Conservation (phyloP, 2,888 invertebrate genomes). For the Busseola fusca region DNA sequence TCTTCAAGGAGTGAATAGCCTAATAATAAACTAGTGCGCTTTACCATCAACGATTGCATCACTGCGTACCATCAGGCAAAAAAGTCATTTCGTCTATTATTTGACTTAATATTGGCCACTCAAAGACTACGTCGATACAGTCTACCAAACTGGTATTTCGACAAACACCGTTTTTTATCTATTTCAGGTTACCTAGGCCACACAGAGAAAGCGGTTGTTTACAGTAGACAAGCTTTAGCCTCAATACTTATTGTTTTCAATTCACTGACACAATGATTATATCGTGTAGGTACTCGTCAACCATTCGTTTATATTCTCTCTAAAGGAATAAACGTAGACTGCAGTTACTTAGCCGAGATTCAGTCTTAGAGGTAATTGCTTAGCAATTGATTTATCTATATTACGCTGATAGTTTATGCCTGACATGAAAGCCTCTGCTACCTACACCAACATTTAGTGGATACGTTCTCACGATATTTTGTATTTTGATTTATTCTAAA, state of each 20-base stretch:
- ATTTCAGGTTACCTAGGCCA: not conserved
- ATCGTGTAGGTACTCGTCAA: not conserved
- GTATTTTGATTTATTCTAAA: slow-evolving; percentile 37
- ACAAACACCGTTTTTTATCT: not conserved
- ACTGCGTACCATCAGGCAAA: no score
- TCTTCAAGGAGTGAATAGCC: no score
- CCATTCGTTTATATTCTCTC: slow-evolving; percentile 33
- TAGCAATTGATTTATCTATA: slow-evolving; percentile 54
- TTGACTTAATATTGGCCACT: not conserved
- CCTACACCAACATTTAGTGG: slow-evolving; percentile 38
- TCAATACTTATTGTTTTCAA: slow-evolving; percentile 16
- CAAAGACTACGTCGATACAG: not conserved
- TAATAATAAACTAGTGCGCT: no score
- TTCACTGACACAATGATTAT: slow-evolving; percentile 5
- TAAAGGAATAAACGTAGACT: slow-evolving; percentile 31
- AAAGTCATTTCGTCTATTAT: not conserved
- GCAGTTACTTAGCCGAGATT: slow-evolving; percentile 41
- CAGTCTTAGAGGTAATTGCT: slow-evolving; percentile 41
- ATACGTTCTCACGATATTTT: slow-evolving; percentile 50
- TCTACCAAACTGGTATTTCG: not conserved
- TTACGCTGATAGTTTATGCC: slow-evolving; percentile 50
- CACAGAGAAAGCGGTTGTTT: not conserved
- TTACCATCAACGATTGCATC: no score
- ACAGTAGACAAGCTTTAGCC: not conserved
- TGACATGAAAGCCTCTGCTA: slow-evolving; percentile 47